phyloP scores from a whole-genome alignment of 2,888 invertebrate genomes.

The Patella pellucida region DNA sequence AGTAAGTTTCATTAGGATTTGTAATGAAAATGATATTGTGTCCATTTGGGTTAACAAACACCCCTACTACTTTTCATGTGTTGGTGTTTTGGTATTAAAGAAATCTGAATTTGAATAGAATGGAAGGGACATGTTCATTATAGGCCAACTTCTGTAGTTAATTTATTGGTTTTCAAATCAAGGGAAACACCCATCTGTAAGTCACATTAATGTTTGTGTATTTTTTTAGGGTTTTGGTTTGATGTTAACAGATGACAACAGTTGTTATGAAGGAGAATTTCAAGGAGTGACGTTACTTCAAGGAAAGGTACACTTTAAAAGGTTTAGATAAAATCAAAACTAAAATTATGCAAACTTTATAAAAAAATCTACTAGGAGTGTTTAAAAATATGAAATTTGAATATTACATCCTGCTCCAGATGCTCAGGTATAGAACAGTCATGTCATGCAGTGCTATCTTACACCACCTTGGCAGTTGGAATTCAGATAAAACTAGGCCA shows the following conservation, averaged over 20 bases:
- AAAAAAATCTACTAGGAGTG: too few species aligned
- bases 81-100: background rate
- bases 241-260: constrained; percentile 89
- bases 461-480: too few species aligned
- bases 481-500: too few species aligned
- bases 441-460: too few species aligned
- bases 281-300: constrained; percentile 82
- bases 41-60: background rate
- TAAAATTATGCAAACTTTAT: background rate
- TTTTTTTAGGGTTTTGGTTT: constrained; percentile 83
- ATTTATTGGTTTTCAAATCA: background rate
- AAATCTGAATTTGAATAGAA: background rate
- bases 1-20: constrained; percentile 73
- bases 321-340: background rate
- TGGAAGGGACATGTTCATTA: background rate
- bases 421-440: too few species aligned
- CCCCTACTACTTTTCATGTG: background rate
- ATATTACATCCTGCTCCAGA: too few species aligned
- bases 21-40: background rate
- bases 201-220: background rate
- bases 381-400: too few species aligned
- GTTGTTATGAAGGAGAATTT: constrained; percentile 91
- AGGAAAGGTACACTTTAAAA: constrained; percentile 76
- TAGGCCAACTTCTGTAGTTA: background rate
- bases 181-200: background rate